Evolutionary conservation across 2,797 vertebrate genomes (phyloP), one percentile per base, ranked within the genome.

Genomic region (Acrocephalus scirpaceus): DNA sequence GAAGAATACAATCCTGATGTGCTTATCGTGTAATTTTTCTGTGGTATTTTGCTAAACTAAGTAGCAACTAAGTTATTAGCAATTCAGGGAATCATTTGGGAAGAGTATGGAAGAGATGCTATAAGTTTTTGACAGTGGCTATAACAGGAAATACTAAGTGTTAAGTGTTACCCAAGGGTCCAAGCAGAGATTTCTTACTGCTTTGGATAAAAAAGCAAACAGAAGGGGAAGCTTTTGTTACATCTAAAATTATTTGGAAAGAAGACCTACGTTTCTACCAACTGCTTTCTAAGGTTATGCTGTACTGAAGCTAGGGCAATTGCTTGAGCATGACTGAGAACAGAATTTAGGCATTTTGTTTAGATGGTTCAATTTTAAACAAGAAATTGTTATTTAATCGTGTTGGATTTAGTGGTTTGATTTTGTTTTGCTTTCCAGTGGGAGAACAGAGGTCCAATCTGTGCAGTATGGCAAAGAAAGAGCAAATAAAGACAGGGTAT

Each of bases 391-490:
- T 65, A 44, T 17, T 32, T 70, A n/a, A 72, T 29, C 26, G 7
- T 40, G 23, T 77, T 88, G 45, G 36, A 57, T 88, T 84, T 86
- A 84, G 42, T 16, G 1, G 11, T 51, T 82, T 85, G 8, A 16
- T 71, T 94, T 92, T 45, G 30, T 96, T 97, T 96, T 89, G 92
- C 44, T 96, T 97, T 98, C 48, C 96, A 99, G 99, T 58, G 99
- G 99, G 85, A 98, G 99, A 98, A 99, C 99, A 45, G 99, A 99
- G 97, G 99, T 99, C 74, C 99, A 99, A 91, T 99, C 99, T 94
- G 99, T 99, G 92, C 99, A 99, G 97, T 99, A 99, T 98, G 99
- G 99, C 83, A 99, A 99, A 98, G 99, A 99, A 97, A 99, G 99
- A 95, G 99, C 99, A 97, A 98, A 99, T 97, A 99, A 99, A 97